Conservation (phyloP, 1,140 invertebrate genomes). For the Nebria ingens region DNA sequence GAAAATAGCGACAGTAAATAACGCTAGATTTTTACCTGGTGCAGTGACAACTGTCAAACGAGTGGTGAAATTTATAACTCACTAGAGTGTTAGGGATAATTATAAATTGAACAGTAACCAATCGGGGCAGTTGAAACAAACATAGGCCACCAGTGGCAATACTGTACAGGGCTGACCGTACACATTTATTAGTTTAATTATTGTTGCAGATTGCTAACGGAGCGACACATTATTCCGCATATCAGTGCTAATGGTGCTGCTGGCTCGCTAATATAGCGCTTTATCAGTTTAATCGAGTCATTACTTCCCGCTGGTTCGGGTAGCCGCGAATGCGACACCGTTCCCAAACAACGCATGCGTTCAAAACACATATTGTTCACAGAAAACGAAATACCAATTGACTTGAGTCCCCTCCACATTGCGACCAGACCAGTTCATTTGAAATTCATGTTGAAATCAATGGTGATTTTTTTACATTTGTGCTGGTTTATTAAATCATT, state of each 20-base stretch:
- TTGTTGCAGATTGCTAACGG: neutral
- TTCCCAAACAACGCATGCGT: neutral
- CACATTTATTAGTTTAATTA: neutral
- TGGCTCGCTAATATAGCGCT: neutral
- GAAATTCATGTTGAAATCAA: too few relatives aligned
- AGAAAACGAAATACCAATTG: too few relatives aligned
- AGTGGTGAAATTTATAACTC: too few relatives aligned
- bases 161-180: neutral
- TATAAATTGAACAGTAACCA: neutral
- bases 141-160: neutral
- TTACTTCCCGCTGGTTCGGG: neutral
- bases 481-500: too few relatives aligned
- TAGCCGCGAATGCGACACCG: neutral
- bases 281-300: neutral
- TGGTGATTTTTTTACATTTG: too few relatives aligned
- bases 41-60: too few relatives aligned
- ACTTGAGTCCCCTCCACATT: too few relatives aligned
- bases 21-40: too few relatives aligned
- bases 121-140: neutral
- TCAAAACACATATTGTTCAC: too few relatives aligned
- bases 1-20: too few relatives aligned
- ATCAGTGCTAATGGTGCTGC: neutral
- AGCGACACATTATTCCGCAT: neutral
- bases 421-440: too few relatives aligned
- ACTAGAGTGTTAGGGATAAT: too few relatives aligned